Conservation (phyloP, 1,140 invertebrate genomes). For the Linepithema humile region DNA sequence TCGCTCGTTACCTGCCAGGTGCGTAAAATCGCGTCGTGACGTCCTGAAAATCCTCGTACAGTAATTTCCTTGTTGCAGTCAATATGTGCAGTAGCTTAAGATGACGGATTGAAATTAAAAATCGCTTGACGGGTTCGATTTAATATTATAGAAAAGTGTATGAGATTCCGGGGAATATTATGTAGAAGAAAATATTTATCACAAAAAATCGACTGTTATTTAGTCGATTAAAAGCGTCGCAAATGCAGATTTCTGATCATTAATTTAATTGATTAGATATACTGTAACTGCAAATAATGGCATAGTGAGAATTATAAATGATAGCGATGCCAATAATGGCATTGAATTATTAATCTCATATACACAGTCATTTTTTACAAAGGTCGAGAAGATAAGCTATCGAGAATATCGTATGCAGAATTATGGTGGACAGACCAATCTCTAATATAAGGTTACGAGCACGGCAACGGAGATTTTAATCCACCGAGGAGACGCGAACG, state of each 20-base stretch:
- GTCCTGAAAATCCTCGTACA: background rate
- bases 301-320: no score
- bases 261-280: no score
- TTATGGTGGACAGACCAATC: background rate
- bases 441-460: constrained; percentile 8
- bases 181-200: background rate
- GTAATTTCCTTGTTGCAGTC: background rate
- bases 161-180: background rate
- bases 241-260: no score
- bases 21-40: constrained; percentile 28
- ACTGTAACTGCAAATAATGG: no score
- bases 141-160: background rate
- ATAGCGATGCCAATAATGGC: background rate
- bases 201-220: background rate
- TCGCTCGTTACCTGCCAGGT: constrained; percentile 29
- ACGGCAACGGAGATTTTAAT: background rate
- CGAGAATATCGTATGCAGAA: background rate
- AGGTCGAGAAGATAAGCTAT: background rate
- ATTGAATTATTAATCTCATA: background rate
- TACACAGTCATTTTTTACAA: background rate
- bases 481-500: background rate
- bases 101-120: background rate
- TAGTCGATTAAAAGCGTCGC: no score
- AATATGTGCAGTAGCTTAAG: background rate
- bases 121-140: background rate